Conservation (phyloP, 1,140 invertebrate genomes). For the Galendromus occidentalis region DNA sequence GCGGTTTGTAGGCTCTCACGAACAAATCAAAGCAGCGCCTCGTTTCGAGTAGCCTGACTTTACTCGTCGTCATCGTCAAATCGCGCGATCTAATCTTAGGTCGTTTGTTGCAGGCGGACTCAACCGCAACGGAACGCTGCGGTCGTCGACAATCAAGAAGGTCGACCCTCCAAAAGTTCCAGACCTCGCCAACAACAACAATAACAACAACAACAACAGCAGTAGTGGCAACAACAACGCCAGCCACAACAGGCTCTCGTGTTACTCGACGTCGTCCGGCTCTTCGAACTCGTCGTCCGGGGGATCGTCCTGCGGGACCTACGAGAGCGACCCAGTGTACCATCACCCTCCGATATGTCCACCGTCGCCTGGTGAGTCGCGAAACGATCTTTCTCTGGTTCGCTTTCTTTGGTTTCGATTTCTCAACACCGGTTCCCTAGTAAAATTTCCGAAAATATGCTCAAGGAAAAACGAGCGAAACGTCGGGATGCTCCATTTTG, state of each 20-base stretch:
- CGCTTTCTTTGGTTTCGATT: too few relatives aligned
- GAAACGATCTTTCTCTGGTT: background rate
- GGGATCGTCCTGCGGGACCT: background rate
- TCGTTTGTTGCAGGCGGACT: conserved; percentile 37
- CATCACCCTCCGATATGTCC: conserved; percentile 1
- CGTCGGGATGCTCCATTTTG: background rate
- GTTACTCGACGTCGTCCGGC: background rate
- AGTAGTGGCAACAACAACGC: background rate
- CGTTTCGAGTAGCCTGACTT: too few relatives aligned
- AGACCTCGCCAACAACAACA: conserved; percentile 31
- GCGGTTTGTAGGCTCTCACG: too few relatives aligned
- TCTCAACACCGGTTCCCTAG: too few relatives aligned
- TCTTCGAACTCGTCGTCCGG: background rate
- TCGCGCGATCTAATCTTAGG: background rate
- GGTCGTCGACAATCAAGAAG: conserved; percentile 45
- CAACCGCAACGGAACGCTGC: conserved; percentile 50
- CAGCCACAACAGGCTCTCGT: background rate
- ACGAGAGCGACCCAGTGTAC: background rate
- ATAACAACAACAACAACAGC: conserved; percentile 2
- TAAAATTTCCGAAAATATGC: too few relatives aligned
- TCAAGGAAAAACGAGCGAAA: too few relatives aligned
- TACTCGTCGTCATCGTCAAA: background rate
- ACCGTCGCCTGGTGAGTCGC: background rate
- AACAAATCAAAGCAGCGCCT: too few relatives aligned
- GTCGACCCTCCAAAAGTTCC: conserved; percentile 59